Conservation (phyloP, 2,888 invertebrate genomes). For the Lycia hirtaria region DNA sequence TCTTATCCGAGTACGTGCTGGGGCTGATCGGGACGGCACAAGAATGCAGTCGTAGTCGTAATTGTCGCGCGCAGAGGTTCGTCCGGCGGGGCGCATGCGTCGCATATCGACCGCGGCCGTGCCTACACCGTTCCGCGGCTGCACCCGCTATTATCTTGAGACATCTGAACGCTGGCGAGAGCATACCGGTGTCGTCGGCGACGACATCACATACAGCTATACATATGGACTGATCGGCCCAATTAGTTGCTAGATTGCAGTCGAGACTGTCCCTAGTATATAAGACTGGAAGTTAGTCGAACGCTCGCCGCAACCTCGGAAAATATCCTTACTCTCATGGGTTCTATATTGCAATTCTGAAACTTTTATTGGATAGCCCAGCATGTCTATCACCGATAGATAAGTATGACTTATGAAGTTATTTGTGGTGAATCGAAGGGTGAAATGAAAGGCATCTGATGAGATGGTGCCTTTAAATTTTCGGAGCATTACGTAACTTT, state of each 20-base stretch:
- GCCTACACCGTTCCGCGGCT: constrained; percentile 27
- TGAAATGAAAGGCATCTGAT: no score
- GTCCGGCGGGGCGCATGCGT: constrained; percentile 34
- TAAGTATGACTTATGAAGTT: no score
- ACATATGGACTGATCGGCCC: constrained; percentile 2
- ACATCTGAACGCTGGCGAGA: constrained; percentile 5
- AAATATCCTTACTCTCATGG: background rate
- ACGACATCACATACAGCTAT: background rate
- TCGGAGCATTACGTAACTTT: no score
- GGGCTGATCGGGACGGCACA: constrained; percentile 29
- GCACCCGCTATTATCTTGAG: constrained; percentile 26
- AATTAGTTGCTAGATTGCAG: constrained; percentile 8
- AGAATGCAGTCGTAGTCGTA: constrained; percentile 41
- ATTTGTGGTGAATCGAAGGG: no score
- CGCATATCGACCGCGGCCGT: constrained; percentile 21
- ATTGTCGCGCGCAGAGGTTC: constrained; percentile 32
- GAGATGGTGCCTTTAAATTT: no score
- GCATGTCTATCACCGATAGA: no score
- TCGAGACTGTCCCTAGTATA: background rate
- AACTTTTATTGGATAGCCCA: no score
- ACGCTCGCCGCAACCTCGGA: background rate
- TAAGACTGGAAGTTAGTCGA: constrained; percentile 2
- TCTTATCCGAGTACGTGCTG: constrained; percentile 24
- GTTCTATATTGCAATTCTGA: no score
- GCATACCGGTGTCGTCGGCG: background rate